phyloP scores from a whole-genome alignment of 2,888 invertebrate species.

The Laothoe populi region DNA sequence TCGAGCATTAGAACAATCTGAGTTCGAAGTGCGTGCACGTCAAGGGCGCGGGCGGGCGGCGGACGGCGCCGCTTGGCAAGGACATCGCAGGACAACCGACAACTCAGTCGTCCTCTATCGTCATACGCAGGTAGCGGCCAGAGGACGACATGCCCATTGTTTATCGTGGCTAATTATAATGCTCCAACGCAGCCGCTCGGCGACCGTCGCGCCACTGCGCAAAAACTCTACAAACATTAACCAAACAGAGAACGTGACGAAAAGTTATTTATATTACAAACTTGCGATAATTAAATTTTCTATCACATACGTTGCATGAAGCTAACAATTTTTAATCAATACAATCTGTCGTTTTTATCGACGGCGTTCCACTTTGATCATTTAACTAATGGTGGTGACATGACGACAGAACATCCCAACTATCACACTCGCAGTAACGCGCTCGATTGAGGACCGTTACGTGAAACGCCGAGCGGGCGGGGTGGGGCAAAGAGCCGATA shows the following conservation, averaged over 20 bases:
- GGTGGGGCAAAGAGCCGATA: conserved; percentile 76
- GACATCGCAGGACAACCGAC: conserved; percentile 77
- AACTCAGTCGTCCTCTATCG: conserved; percentile 76
- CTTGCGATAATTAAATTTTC: neutral
- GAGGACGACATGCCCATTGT: conserved; percentile 82
- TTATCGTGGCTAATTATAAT: conserved; percentile 83
- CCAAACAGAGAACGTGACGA: conserved; percentile 27
- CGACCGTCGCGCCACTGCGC: conserved; percentile 60
- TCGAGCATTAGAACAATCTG: conserved; percentile 34
- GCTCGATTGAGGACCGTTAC: conserved; percentile 85
- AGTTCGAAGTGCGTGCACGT: conserved; percentile 56
- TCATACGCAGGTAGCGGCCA: conserved; percentile 81
- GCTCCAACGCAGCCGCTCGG: conserved; percentile 75
- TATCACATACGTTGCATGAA: conserved; percentile 15
- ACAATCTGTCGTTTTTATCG: conserved; percentile 37
- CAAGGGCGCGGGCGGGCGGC: conserved; percentile 28
- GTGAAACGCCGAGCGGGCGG: conserved; percentile 80
- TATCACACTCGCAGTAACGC: conserved; percentile 78
- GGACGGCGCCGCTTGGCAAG: conserved; percentile 54
- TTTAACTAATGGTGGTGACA: conserved; percentile 57
- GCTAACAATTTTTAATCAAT: conserved; percentile 25
- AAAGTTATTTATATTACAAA: conserved; percentile 24
- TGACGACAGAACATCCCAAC: conserved; percentile 67
- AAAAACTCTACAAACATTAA: conserved; percentile 61
- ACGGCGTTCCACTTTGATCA: conserved; percentile 55